Evolutionary conservation across 2,888 invertebrate genomes (phyloP).

Genomic region (Vanessa cardui): DNA sequence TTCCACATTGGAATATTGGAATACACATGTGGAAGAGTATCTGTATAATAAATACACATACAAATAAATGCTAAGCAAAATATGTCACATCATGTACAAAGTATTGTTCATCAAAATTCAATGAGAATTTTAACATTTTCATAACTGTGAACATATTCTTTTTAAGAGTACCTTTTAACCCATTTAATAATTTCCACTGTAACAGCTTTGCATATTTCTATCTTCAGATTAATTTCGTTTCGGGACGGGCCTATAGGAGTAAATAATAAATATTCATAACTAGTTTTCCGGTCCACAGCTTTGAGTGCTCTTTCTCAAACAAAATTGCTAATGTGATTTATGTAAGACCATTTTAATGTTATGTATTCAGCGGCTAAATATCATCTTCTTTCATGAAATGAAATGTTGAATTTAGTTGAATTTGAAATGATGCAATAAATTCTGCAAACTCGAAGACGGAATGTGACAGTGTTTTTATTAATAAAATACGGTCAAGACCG

Average conservation of each 20-base stretch:
- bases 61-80: too few species aligned
- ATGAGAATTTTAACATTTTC: too few species aligned
- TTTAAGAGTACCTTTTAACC: constrained; percentile 33
- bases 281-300: constrained; percentile 42
- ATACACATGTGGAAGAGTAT: too few species aligned
- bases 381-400: constrained; percentile 4
- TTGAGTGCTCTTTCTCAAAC: constrained; percentile 42
- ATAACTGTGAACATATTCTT: constrained; percentile 1
- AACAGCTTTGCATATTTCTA: constrained; percentile 40
- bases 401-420: constrained; percentile 6
- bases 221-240: constrained; percentile 36
- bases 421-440: constrained; percentile 9
- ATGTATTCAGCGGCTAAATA: constrained; percentile 12
- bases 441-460: not conserved
- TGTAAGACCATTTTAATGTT: constrained; percentile 25
- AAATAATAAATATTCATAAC: constrained; percentile 49
- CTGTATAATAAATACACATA: too few species aligned
- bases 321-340: constrained; percentile 46
- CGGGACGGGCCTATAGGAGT: constrained; percentile 41
- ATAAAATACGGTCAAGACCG: not conserved
- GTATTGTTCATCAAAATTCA: too few species aligned
- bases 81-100: too few species aligned
- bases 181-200: constrained; percentile 33
- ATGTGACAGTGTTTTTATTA: not conserved
- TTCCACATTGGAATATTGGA: too few species aligned